A percentile compares a stretch with the other conserved stretches of the same genome.
These are phyloP conservation scores for Sturmia bella DNA, from an alignment of 2,888 invertebrate species.

Conservation along the genomic window DNA sequence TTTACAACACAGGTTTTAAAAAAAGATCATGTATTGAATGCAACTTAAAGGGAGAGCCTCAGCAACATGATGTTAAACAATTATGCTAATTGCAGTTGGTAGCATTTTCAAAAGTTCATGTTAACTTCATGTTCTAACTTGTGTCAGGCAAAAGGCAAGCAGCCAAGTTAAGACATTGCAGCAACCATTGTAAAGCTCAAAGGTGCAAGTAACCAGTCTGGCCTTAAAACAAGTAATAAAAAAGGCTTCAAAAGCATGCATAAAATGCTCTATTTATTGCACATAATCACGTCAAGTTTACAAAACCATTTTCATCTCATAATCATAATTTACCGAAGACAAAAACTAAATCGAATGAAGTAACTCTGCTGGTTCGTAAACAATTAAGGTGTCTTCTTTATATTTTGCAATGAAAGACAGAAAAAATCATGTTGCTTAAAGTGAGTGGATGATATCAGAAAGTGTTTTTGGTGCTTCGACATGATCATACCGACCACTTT, in stretches of 20 bases:
- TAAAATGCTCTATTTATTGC: constrained; percentile 74
- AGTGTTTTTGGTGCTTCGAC: constrained; percentile 43
- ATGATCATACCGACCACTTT: constrained; percentile 44
- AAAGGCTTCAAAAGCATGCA: constrained; percentile 38
- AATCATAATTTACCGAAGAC: constrained; percentile 49
- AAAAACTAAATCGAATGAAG: not conserved
- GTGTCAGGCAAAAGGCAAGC: constrained; percentile 34
- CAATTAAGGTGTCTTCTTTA: constrained; percentile 23
- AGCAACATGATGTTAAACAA: constrained; percentile 79
- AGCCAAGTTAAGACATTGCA: constrained; percentile 39
- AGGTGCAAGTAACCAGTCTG: constrained; percentile 43
- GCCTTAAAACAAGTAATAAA: constrained; percentile 41
- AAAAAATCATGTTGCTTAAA: constrained; percentile 17
- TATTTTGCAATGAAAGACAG: not conserved
- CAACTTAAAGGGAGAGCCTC: constrained; percentile 34
- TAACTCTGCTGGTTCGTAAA: constrained; percentile 25
- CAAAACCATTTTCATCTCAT: constrained; percentile 65
- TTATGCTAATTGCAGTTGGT: constrained; percentile 77
- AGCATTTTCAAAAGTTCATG: constrained; percentile 58
- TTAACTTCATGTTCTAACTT: constrained; percentile 54
- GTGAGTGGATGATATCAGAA: constrained; percentile 30
- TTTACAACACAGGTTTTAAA: constrained; percentile 21
- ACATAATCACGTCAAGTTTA: constrained; percentile 79
- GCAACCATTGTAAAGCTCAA: constrained; percentile 17
- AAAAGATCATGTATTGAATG: constrained; percentile 8